These are phyloP conservation scores for Rhagophthalmus giganteus DNA, from an alignment of 2,888 invertebrate species.

Conservation along the genomic window DNA sequence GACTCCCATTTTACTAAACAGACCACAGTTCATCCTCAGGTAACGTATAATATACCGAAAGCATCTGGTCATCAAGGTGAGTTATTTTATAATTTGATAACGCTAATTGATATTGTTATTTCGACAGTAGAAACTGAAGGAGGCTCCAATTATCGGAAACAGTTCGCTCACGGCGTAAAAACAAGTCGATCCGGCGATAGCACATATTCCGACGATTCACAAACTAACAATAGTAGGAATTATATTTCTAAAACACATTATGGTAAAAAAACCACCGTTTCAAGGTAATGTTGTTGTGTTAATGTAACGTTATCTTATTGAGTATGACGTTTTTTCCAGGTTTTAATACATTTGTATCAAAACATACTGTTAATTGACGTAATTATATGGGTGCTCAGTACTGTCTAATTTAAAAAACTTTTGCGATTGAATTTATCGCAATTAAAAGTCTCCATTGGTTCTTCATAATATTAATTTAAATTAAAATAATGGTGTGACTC, in stretches of 20 bases:
- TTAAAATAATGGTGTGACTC: too few relatives aligned
- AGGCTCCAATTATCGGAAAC: constrained; percentile 71
- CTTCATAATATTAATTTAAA: too few relatives aligned
- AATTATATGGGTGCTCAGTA: too few relatives aligned
- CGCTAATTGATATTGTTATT: background rate
- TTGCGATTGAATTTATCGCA: too few relatives aligned
- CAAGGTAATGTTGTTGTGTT: too few relatives aligned
- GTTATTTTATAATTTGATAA: constrained; percentile 1
- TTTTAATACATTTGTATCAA: constrained; percentile 1
- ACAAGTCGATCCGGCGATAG: constrained; percentile 58
- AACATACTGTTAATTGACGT: too few relatives aligned
- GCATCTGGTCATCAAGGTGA: constrained; percentile 45
- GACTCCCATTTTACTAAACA: constrained; percentile 41
- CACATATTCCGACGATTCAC: constrained; percentile 60
- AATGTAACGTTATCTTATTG: background rate
- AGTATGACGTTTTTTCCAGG: background rate
- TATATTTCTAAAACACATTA: constrained; percentile 43
- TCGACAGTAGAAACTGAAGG: constrained; percentile 38
- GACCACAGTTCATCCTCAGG: constrained; percentile 61
- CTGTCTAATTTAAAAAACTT: too few relatives aligned
- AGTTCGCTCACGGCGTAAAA: constrained; percentile 70
- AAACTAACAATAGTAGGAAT: constrained; percentile 37
- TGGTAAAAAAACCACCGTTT: constrained; percentile 42
- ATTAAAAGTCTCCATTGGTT: too few relatives aligned
- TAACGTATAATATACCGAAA: constrained; percentile 63